Conservation (phyloP, 2,113 vertebrate genomes). For the Bubo blakistoni region DNA sequence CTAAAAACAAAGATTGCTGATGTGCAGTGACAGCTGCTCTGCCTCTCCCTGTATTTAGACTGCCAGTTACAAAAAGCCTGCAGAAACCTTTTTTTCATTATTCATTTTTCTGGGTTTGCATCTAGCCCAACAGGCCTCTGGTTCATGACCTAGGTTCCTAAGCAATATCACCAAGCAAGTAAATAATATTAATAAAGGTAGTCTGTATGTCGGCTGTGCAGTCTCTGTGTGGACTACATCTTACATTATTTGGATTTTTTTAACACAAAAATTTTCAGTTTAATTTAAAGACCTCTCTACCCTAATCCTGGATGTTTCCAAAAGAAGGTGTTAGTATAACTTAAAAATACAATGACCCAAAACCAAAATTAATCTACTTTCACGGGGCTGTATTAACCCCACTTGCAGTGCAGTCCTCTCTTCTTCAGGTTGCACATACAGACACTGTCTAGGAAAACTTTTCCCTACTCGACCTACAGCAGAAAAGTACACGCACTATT, state of each 20-base stretch:
- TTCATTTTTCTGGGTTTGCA: background rate
- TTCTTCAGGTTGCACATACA: background rate
- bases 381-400: accelerated
- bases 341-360: background rate
- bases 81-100: background rate
- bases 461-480: background rate
- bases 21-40: background rate
- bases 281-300: background rate
- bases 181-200: background rate
- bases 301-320: background rate
- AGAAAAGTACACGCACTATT: background rate
- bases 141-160: background rate
- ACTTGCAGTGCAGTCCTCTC: background rate
- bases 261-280: background rate
- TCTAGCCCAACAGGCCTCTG: background rate
- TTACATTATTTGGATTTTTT: background rate
- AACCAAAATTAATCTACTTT: background rate
- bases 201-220: background rate
- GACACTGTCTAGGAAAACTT: background rate
- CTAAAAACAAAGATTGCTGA: background rate
- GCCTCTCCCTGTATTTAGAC: background rate
- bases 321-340: background rate
- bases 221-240: accelerated
- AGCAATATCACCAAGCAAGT: background rate
- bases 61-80: background rate